phyloP scores from a whole-genome alignment of 2,797 vertebrate species.

The Notolabrus celidotus region DNA sequence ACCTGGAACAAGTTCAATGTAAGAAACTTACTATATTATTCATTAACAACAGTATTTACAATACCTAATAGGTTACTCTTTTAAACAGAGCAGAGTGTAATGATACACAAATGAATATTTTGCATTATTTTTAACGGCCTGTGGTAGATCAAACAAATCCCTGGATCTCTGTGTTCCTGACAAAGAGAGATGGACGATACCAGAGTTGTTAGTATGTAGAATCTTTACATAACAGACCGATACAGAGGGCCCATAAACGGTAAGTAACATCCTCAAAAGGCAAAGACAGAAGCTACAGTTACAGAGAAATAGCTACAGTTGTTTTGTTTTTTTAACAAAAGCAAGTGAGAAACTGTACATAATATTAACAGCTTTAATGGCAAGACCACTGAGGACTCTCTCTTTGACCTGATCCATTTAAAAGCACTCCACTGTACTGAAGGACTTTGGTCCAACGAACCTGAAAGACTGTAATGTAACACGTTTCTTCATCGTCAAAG shows the following conservation, averaged over 20 bases:
- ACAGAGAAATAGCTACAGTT: conserved; percentile 70
- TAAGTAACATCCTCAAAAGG: conserved; percentile 59
- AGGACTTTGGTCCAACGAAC: conserved; percentile 72
- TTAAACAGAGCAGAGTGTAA: conserved; percentile 78
- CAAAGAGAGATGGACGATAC: conserved; percentile 62
- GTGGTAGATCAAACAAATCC: conserved; percentile 52
- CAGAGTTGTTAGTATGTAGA: conserved; percentile 56
- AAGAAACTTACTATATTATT: conserved; percentile 68
- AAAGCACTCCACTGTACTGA: conserved; percentile 32
- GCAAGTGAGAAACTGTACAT: conserved; percentile 76
- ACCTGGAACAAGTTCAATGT: conserved; percentile 58
- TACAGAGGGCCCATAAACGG: conserved; percentile 48
- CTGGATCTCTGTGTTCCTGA: conserved; percentile 77
- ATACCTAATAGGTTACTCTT: conserved; percentile 74
- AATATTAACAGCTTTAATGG: conserved; percentile 67
- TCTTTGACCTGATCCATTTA: conserved; percentile 26
- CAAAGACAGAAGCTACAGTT: conserved; percentile 74
- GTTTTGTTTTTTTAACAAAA: conserved; percentile 64
- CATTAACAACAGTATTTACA: conserved; percentile 73
- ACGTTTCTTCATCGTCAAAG: conserved; percentile 63
- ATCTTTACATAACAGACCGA: conserved; percentile 54
- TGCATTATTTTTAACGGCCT: conserved; percentile 69
- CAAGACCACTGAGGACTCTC: conserved; percentile 52
- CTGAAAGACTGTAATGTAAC: conserved; percentile 46
- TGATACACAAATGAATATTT: conserved; percentile 56